Evolutionary conservation across 1,140 invertebrate genomes (phyloP).

Genomic region (Meloidogyne exigua): DNA sequence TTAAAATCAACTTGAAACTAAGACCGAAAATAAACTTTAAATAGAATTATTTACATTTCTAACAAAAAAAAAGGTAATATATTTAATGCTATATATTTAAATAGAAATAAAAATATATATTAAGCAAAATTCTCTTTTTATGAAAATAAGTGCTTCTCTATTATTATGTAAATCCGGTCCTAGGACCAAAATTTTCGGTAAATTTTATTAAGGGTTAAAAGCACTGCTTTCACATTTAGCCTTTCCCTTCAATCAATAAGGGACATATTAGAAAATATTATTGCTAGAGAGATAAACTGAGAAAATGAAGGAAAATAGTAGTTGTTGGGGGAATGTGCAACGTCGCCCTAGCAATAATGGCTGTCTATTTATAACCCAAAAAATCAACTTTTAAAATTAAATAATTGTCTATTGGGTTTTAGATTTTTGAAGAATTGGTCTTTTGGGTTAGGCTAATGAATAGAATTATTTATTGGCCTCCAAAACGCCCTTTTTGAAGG

Average conservation of each 20-base stretch:
- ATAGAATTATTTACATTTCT: too few species aligned
- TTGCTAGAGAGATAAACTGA: neutral
- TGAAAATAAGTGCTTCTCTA: too few species aligned
- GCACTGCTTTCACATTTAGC: neutral
- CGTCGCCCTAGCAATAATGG: neutral
- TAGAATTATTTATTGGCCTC: neutral
- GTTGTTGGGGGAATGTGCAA: neutral
- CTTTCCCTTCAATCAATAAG: too few species aligned
- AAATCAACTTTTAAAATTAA: neutral
- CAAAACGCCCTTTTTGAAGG: neutral
- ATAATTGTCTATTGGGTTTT: neutral
- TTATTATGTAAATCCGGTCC: too few species aligned
- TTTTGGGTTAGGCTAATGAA: neutral
- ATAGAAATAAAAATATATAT: too few species aligned
- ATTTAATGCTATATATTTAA: too few species aligned
- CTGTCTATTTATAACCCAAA: neutral
- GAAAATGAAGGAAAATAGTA: neutral
- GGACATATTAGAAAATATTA: neutral
- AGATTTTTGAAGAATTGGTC: neutral
- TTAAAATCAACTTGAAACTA: too few species aligned
- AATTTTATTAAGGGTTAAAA: neutral
- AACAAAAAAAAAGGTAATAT: too few species aligned
- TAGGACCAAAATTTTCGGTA: too few species aligned
- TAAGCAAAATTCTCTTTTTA: too few species aligned
- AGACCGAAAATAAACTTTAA: too few species aligned